Base-by-base conservation (phyloP, 2,797 vertebrate species). In the Ctenosaura bakeri region DNA sequence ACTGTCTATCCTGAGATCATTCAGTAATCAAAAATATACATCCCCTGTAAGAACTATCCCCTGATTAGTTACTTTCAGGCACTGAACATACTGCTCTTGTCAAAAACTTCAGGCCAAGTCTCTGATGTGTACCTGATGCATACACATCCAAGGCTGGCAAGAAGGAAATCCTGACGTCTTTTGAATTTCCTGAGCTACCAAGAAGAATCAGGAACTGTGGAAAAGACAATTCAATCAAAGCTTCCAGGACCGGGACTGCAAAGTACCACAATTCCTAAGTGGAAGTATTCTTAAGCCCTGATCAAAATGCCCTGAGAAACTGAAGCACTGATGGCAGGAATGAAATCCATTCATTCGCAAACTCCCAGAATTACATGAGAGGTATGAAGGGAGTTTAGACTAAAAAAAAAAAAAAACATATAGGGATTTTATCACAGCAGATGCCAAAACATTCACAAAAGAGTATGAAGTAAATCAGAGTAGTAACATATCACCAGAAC, bases 271-370 rank as follows among this genome's bases (percentile, higher is more conserved):
- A 73, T 82, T 73, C 35, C 64, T 81, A 81, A 64, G 71, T 35
- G 42, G 81, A 83, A 83, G 32, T 3, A 54, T 89, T 54, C 56
- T 64, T 62, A 46, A 64, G 81, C 73, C 42, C 81, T 89, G 71
- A 84, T 83, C 71, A 83, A 64, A 89, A 89, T 89, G 88, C 42
- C 88, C 81, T 78, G 56, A 85, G 82, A 74, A 73, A 46, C 26
- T 59, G 69, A 83, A 56, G 79, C 26, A 74, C 52, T 83, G 22
- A 14, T 59, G 32, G 7, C 6, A 56, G n/a, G 69, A 26, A 88
- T 83, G 82, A 74, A 88, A 83, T 83, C 16, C 52, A 83, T 69
- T 62, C 71, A 83, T 54, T 83, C 9, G 59, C 69, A 76, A 50
- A 76, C 24, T 50, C 38, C 71, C 69, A 81, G 71, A n/a, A 66